Evolutionary conservation across 2,888 invertebrate genomes (phyloP).

Genomic region (Tuta absoluta): DNA sequence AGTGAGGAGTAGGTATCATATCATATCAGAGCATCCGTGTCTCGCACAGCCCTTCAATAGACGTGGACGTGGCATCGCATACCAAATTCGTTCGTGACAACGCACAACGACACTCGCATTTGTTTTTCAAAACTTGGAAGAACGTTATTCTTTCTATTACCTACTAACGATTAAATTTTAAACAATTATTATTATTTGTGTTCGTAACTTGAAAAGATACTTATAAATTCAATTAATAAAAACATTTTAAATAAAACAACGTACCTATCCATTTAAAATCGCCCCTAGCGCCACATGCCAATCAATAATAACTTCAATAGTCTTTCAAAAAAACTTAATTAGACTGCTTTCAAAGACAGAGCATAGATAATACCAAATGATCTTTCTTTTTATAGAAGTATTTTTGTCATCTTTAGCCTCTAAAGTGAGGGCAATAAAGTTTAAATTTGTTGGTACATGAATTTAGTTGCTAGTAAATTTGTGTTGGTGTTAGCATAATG

Average conservation of each 20-base stretch:
- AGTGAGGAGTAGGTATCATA: background rate
- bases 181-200: background rate
- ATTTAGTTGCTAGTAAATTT: conserved; percentile 9
- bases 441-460: conserved; percentile 36
- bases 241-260: conserved; percentile 45
- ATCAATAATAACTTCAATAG: conserved; percentile 76
- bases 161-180: background rate
- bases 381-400: conserved; percentile 31
- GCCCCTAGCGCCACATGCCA: conserved; percentile 79
- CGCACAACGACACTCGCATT: conserved; percentile 42
- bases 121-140: conserved; percentile 25
- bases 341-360: conserved; percentile 75
- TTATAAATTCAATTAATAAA: conserved; percentile 16
- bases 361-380: conserved; percentile 50
- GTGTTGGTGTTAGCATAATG: conserved; percentile 64
- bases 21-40: conserved; percentile 14
- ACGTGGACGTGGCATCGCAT: conserved; percentile 51
- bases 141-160: background rate
- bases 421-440: conserved; percentile 45
- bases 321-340: conserved; percentile 74
- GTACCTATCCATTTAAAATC: conserved; percentile 65
- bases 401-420: conserved; percentile 35
- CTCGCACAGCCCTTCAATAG: conserved; percentile 27
- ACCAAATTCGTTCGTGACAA: conserved; percentile 47
- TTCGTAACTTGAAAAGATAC: background rate